Conservation (phyloP, 2,888 invertebrate genomes). For the Yponomeuta plumbellus region DNA sequence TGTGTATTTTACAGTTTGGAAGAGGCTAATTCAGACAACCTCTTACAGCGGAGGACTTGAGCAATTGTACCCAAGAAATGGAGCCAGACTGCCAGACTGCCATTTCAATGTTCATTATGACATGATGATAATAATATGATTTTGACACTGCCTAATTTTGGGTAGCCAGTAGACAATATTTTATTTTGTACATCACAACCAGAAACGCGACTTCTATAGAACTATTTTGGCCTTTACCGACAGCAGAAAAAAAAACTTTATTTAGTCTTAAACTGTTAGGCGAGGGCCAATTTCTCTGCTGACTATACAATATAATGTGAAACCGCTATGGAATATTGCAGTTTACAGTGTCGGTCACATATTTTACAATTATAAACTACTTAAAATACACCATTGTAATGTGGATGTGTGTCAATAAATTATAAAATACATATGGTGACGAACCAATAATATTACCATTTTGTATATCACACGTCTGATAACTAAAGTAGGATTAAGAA, state of each 20-base stretch:
- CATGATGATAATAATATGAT: too few relatives aligned
- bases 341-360: neutral
- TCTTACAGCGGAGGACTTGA: too few relatives aligned
- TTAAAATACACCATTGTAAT: neutral
- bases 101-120: too few relatives aligned
- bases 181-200: neutral
- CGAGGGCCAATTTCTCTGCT: neutral
- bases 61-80: too few relatives aligned
- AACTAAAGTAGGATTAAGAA: constrained; percentile 22
- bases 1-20: too few relatives aligned
- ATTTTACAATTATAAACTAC: neutral
- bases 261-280: neutral
- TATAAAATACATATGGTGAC: neutral
- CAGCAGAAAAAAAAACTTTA: neutral
- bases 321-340: neutral
- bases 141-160: too few relatives aligned
- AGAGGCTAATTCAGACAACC: too few relatives aligned
- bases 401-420: neutral
- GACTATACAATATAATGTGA: neutral
- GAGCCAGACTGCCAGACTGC: too few relatives aligned
- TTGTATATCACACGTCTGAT: constrained; percentile 23
- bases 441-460: neutral
- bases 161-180: neutral
- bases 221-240: neutral
- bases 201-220: neutral